Conservation (phyloP, 2,797 vertebrate genomes). For the Meda fulgida region DNA sequence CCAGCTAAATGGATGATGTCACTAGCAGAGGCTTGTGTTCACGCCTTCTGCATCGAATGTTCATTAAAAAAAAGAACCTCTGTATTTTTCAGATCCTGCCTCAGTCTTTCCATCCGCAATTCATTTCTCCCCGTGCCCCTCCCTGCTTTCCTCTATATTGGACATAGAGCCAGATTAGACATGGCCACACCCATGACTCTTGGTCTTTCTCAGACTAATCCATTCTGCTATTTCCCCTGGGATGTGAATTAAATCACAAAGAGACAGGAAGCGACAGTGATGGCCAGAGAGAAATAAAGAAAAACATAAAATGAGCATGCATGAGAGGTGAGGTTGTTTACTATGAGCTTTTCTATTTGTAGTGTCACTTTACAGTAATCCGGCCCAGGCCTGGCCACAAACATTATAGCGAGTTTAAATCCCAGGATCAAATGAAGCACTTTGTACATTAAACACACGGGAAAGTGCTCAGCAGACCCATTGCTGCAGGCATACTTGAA, state of each 20-base stretch:
- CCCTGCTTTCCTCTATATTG: constrained; percentile 41
- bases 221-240: constrained; percentile 65
- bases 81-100: not conserved
- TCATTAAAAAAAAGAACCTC: constrained; percentile 64
- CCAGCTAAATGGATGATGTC: constrained; percentile 84
- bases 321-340: not conserved
- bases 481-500: not conserved
- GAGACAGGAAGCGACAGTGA: constrained; percentile 15
- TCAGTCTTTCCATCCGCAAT: constrained; percentile 40
- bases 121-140: constrained; percentile 22
- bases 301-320: not conserved
- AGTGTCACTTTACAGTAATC: constrained; percentile 53
- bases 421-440: constrained; percentile 46
- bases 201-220: constrained; percentile 70
- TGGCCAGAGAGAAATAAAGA: not conserved
- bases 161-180: constrained; percentile 66
- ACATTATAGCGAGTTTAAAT: constrained; percentile 50
- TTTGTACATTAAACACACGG: constrained; percentile 6
- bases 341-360: constrained; percentile 47
- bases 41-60: constrained; percentile 69
- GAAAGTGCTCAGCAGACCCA: constrained; percentile 1
- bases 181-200: constrained; percentile 67
- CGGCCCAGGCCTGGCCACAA: not conserved
- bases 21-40: constrained; percentile 77
- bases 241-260: constrained; percentile 51